Percentiles rank a stretch among this genome's conserved stretches.
Conservation (phyloP, 92 coral and sea anemone genomes). For the Galaxea fascicularis region DNA sequence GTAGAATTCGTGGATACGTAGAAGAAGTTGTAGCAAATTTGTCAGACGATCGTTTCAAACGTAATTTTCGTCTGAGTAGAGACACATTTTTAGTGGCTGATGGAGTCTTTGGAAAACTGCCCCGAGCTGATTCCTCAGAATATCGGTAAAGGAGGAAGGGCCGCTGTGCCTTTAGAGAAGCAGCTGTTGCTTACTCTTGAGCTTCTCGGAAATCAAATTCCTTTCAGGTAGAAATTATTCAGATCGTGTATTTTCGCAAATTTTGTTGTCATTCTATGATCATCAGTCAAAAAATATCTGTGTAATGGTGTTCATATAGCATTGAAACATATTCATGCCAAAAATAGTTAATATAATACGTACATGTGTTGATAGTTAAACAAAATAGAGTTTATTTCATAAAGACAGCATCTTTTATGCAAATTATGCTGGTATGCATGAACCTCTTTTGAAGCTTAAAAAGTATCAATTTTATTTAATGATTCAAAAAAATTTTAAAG, state of each 20-base stretch:
- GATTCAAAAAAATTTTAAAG: background rate
- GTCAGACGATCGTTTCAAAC: conserved; percentile 9
- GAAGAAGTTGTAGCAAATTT: conserved; percentile 23
- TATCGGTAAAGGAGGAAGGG: conserved; percentile 32
- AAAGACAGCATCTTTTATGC: too few species aligned
- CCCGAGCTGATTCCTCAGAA: conserved; percentile 22
- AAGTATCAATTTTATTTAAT: background rate
- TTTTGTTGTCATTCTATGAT: conserved; percentile 7
- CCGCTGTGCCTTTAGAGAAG: conserved; percentile 15
- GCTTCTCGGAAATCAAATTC: conserved; percentile 44
- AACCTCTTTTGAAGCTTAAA: background rate
- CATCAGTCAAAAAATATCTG: background rate
- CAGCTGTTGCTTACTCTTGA: conserved; percentile 24
- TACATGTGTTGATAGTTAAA: background rate
- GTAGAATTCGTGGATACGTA: conserved; percentile 28
- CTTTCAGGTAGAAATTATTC: conserved; percentile 37
- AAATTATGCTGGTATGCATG: background rate
- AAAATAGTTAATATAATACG: background rate
- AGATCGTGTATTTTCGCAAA: conserved; percentile 9
- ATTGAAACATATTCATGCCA: conserved; percentile 1
- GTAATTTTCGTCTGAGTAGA: conserved; percentile 35
- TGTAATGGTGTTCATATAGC: conserved; percentile 1
- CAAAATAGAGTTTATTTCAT: background rate
- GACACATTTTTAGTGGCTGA: conserved; percentile 26
- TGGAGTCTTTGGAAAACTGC: conserved; percentile 26